Evolutionary conservation across 1,140 invertebrate species (phyloP), one percentile per base, ranked within the genome.

Genomic region (Ylistrum balloti): DNA sequence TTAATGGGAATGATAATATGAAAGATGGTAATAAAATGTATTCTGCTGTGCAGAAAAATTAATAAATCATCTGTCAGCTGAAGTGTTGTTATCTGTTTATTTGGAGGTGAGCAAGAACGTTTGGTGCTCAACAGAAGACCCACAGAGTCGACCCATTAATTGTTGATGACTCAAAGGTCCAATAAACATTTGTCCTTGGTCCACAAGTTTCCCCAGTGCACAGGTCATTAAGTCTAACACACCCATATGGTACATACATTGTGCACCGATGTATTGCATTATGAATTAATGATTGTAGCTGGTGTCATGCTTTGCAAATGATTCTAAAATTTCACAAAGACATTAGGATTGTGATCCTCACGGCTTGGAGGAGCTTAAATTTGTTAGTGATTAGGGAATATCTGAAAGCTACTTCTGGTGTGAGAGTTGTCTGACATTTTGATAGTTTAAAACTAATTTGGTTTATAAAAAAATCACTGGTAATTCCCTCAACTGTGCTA

Each of bases 41-140:
- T 74, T 74, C 56, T 74, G 56, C 56, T 74, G 56, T 28, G 56
- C 56, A 74, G 56, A 74, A 74, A 74, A 74, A 11, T n/a, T 7
- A 74, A 74, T 74, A 74, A 74, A 74, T 74, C 56, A 74, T 74
- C 56, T 74, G 56, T 74, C 56, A 74, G 28, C 22, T 74, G 5
- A 7, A 0, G 56, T 28, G 56, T 74, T 74, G n/a, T 22, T 74
- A 74, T 74, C 56, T 28, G 56, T 74, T 74, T 74, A n/a, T 74
- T 74, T 74, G 22, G 56, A 74, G 56, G 56, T 74, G 56, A 74
- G 17, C 56, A 11, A 74, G 56, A 74, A 74, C 56, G 28, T 28
- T 74, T 74, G 56, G 56, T 74, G 35, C 35, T 38, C 5, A 38
- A 74, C 22, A 3, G n/a, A 28, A 74, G n/a, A 28, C 22, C 17